Base-by-base conservation (phyloP, 2,113 vertebrate species). In the Upupa epops region DNA sequence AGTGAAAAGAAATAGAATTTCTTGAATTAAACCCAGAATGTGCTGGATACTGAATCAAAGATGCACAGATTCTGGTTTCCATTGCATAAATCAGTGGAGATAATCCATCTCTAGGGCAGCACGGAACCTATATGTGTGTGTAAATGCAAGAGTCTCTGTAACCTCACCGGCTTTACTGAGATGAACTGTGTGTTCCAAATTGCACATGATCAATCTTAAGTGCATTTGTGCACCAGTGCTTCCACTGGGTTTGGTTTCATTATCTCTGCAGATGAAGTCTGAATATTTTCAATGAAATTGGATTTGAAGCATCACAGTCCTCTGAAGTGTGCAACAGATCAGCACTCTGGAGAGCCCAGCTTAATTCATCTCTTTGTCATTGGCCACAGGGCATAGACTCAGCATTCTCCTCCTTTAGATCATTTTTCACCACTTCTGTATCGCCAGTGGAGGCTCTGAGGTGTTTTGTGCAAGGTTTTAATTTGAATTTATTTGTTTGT, bases 1-100 rank as follows among this genome's bases (percentile, higher is more conserved):
- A 90, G 6, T 16, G 16, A 92, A 85, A 89, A 20, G 28, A 82
- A 92, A 92, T 89, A 42, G 37, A 63, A 89, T 89, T 76, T 71
- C 29, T 72, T 88, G 88, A 88, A 88, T 92, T 86, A 89, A 90
- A 78, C 13, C 5, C 37, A 20, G 37, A 85, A 77, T 2, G 3
- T 73, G 22, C 26, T 83, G 37, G 74, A 37, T 76, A 75, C 31
- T 69, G 65, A 89, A 63, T 56, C 28, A 79, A 46, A 83, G 65
- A 80, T 52, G 42, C 37, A 68, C 11, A 66, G 37, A 83, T 80
- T 68, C 37, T 56, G 87, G 72, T 76, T 84, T 84, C 55, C 48
- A 82, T 63, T 37, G 12, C 5, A 17, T 28, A 80, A 77, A 51
- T 85, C 61, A 76, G 55, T 16, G 40, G 68, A 80, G 58, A 79